These are phyloP conservation scores for Talpa occidentalis DNA, from an alignment of 2,113 vertebrate genomes.

Conservation along the genomic window DNA sequence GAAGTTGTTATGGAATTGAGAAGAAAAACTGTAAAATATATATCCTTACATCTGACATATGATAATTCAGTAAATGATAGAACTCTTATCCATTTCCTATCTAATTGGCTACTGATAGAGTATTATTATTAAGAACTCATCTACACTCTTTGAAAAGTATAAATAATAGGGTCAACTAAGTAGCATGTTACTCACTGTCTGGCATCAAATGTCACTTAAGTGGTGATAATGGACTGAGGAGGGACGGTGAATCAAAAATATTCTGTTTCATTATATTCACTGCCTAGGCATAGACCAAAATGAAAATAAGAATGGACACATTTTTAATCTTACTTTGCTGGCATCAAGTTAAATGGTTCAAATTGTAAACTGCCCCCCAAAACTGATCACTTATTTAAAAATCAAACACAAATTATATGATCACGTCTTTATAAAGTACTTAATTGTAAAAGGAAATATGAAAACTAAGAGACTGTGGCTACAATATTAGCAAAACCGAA, in stretches of 20 bases:
- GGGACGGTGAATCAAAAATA: not conserved
- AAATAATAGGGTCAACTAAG: not conserved
- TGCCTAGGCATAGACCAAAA: not conserved
- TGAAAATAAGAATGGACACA: not conserved
- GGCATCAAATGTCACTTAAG: not conserved
- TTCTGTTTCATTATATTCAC: not conserved
- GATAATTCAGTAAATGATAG: not conserved
- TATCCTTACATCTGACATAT: not conserved
- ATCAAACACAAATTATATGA: not conserved
- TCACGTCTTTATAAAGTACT: not conserved
- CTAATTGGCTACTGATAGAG: not conserved
- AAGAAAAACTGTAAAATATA: not conserved
- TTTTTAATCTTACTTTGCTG: not conserved
- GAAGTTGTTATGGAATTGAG: not conserved
- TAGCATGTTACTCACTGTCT: not conserved
- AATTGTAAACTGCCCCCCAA: not conserved
- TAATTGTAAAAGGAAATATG: not conserved
- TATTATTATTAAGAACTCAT: not conserved
- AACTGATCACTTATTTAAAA: not conserved
- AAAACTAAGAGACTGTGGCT: not conserved
- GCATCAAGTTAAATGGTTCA: not conserved
- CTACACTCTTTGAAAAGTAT: not conserved
- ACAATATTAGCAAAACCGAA: not conserved
- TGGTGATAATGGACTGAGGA: not conserved
- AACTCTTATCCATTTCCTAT: not conserved